A percentile compares a stretch with the other conserved stretches of the same genome.
phyloP scores from a whole-genome alignment of 1,140 invertebrate species.

The Pygmarrhopalites habei region DNA sequence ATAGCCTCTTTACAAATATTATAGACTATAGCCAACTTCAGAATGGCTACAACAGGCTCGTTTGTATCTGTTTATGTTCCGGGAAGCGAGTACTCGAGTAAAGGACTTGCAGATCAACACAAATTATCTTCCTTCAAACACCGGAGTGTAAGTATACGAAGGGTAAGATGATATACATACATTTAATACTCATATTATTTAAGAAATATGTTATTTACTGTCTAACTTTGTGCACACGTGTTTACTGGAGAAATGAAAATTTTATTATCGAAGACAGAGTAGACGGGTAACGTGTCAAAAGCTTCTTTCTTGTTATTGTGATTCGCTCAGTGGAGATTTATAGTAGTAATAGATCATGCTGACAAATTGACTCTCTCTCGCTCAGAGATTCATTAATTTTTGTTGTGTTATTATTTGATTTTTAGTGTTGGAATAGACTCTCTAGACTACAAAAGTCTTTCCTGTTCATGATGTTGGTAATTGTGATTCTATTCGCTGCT shows the following conservation, averaged over 20 bases:
- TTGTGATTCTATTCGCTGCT: conserved; percentile 53
- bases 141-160: conserved; percentile 16
- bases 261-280: too few species aligned
- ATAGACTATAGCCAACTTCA: too few species aligned
- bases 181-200: neutral
- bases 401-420: conserved; percentile 36
- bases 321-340: too few species aligned
- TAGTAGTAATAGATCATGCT: too few species aligned
- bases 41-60: too few species aligned
- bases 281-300: too few species aligned
- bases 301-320: too few species aligned
- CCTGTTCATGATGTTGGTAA: conserved; percentile 54
- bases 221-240: too few species aligned
- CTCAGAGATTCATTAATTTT: neutral
- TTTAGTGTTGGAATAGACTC: conserved; percentile 71
- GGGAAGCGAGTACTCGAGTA: conserved; percentile 4
- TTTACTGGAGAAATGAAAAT: too few species aligned
- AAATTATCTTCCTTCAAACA: too few species aligned
- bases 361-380: neutral
- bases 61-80: conserved; percentile 33
- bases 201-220: neutral
- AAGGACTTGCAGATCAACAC: neutral
- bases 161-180: conserved; percentile 13
- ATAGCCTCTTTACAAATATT: too few species aligned
- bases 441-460: conserved; percentile 72